A percentile compares a stretch with the other conserved stretches of the same genome.
Evolutionary conservation across 2,113 vertebrate species (phyloP).

Genomic region (Catharus fuscescens): DNA sequence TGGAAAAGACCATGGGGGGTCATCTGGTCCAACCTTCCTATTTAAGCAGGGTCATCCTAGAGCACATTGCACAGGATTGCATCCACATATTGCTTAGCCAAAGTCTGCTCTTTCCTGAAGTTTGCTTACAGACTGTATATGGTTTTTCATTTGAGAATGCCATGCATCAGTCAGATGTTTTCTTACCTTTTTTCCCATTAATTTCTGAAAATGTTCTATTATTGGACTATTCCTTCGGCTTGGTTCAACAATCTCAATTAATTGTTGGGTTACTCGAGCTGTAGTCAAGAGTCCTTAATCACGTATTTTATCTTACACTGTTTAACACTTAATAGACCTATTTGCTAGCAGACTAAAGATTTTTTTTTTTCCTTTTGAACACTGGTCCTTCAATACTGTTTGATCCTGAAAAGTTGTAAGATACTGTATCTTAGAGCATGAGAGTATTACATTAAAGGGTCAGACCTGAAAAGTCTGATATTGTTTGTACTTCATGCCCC

Average conservation of each 20-base stretch:
- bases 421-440: background rate
- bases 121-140: background rate
- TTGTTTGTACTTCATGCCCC: background rate
- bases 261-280: constrained; percentile 11
- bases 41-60: background rate
- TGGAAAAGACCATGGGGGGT: background rate
- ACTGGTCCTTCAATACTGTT: background rate
- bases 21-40: background rate
- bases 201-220: constrained; percentile 24
- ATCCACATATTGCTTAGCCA: background rate
- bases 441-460: background rate
- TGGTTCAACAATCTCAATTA: constrained; percentile 28
- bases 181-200: background rate
- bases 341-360: background rate
- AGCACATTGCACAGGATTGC: background rate
- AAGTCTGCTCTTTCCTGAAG: background rate
- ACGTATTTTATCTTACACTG: constrained; percentile 34
- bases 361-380: background rate
- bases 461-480: background rate
- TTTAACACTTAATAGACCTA: constrained; percentile 43
- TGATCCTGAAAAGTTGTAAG: background rate
- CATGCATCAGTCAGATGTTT: background rate
- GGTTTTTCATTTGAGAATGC: background rate
- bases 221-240: background rate
- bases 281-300: constrained; percentile 25